Evolutionary conservation across 1,140 invertebrate species (phyloP).

Genomic region (Tachypleus tridentatus): DNA sequence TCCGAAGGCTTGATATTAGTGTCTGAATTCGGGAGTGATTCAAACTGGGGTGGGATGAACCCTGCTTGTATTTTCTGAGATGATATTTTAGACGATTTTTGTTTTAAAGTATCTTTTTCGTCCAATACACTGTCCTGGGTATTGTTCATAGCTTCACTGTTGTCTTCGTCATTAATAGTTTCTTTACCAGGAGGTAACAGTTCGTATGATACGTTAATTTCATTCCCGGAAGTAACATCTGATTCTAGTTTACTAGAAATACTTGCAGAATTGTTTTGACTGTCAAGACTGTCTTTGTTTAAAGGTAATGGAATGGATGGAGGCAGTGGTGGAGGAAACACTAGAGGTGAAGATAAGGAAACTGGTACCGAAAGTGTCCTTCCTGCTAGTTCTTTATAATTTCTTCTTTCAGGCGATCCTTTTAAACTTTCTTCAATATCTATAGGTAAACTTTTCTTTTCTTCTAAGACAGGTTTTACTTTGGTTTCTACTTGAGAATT

Average conservation of each 20-base stretch:
- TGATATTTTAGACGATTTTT: neutral
- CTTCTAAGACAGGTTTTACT: no score
- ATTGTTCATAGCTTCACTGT: no score
- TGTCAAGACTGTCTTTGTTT: no score
- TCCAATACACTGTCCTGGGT: neutral
- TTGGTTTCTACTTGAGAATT: no score
- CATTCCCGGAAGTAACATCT: neutral
- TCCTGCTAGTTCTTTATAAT: neutral
- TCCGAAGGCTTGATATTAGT: slow-evolving; percentile 83
- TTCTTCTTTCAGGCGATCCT: no score
- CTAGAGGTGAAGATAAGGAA: slow-evolving; percentile 11
- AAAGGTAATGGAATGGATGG: slow-evolving; percentile 39
- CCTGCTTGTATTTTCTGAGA: no score
- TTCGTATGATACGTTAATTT: neutral
- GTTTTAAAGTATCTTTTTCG: neutral
- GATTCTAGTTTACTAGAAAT: no score
- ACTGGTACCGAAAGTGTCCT: slow-evolving; percentile 8
- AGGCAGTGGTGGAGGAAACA: slow-evolving; percentile 49
- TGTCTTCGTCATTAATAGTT: no score
- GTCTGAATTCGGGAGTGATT: slow-evolving; percentile 46
- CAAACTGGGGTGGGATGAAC: slow-evolving; percentile 78
- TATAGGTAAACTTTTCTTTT: no score
- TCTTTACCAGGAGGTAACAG: neutral
- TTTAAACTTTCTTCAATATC: no score
- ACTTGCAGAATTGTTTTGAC: no score